These are phyloP conservation scores for Seira sanloemensis DNA, from an alignment of 2,888 invertebrate genomes.

Conservation along the genomic window DNA sequence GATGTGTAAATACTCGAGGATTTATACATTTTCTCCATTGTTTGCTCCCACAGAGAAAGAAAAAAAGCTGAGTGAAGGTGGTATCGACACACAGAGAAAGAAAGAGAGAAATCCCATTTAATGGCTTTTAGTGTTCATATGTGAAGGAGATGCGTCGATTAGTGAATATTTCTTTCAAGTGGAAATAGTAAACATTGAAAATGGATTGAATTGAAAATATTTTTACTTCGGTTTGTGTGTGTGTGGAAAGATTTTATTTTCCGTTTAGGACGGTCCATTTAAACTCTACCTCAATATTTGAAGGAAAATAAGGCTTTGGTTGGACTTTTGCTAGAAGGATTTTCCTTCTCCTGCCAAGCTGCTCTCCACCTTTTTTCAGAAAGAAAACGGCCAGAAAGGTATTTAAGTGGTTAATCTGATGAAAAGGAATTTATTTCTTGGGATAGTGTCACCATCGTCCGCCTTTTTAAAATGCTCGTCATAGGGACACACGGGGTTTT, in stretches of 20 bases:
- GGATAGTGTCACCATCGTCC: neutral
- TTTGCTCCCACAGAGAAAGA: neutral
- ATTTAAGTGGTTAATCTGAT: slow-evolving; percentile 58
- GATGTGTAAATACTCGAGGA: neutral
- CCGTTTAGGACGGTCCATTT: too few relatives aligned
- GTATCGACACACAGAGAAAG: too few relatives aligned
- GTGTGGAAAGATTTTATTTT: too few relatives aligned
- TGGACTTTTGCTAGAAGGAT: too few relatives aligned
- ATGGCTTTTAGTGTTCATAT: neutral
- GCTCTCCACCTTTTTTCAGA: slow-evolving; percentile 4
- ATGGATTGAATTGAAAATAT: neutral
- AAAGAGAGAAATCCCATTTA: neutral
- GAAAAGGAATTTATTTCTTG: slow-evolving; percentile 27
- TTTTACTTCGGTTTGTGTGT: neutral
- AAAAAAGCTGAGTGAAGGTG: neutral
- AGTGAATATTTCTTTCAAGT: neutral
- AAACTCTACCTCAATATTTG: neutral
- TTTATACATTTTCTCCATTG: neutral
- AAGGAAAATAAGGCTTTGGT: too few relatives aligned
- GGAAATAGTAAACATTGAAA: neutral
- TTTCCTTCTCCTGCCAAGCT: too few relatives aligned
- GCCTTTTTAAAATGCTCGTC: neutral
- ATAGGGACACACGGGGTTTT: neutral
- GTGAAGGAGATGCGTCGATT: neutral
- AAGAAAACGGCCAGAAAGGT: slow-evolving; percentile 51